Base-by-base conservation (phyloP, 2,888 invertebrate genomes). In the Philonicus albiceps region DNA sequence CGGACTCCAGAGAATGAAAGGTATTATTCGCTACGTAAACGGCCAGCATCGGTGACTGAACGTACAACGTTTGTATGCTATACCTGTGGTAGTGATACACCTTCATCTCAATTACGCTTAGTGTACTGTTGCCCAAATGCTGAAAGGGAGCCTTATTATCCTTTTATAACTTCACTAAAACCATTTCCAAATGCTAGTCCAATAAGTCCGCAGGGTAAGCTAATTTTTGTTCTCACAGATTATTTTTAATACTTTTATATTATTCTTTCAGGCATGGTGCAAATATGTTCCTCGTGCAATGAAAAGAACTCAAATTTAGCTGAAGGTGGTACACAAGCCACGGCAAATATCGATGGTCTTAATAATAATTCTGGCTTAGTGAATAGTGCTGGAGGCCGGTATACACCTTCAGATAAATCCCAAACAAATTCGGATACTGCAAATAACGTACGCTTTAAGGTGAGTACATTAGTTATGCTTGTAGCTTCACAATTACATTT, bases 141-240 rank as follows among this genome's bases (percentile, higher is more conserved):
- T 0, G 97, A 97, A 91, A 94, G 96, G 87, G 97, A 98, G 92
- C 96, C 97, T 85, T 98, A 96, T 92, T 98, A 97, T 93, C 97
- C 98, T 16, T 97, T 97, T 92, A 96, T 98, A 87, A 96, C 96
- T 90, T 94, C 95, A 89, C 93, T 97, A 90, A 95, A 95, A 92
- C 95, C 96, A 87, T 96, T 96, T 88, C 95, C 95, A 85, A 97
- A 97, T 90, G 96, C 98, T 90, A 96, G 96, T 93, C 97, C 97
- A 55, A 96, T 98, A 89, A 97, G 96, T 93, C 96, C 96, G 87
- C 96, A 97, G 93, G 98, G 97, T 93, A 92, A 91, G 90, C 89
- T 84, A 7, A 27, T 27, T 74, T 74, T 74, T 34, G 6, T 30
- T 31, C 11, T 31, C 4, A 7, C 16, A 31, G 30, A n/a, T 19